Conservation (phyloP, 1,140 invertebrate species). For the Cephus cinctus region DNA sequence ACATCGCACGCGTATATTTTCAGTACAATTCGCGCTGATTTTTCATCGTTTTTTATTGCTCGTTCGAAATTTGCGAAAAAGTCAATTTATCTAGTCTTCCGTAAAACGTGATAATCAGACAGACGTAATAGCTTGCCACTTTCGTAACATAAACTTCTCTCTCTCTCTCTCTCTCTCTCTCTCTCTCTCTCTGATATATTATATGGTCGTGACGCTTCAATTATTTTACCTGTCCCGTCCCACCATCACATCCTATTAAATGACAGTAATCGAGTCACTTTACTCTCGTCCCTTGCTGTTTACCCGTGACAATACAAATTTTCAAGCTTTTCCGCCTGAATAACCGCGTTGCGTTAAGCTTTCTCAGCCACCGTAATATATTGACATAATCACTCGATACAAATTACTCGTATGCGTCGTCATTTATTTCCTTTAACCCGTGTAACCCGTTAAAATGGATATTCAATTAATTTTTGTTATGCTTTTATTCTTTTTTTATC, state of each 20-base stretch:
- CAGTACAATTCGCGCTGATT: slow-evolving; percentile 2
- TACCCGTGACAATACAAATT: not conserved
- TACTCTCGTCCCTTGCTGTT: not conserved
- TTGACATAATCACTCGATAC: no score
- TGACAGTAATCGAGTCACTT: slow-evolving; percentile 1
- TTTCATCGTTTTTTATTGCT: not conserved
- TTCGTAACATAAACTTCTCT: not conserved
- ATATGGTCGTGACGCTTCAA: slow-evolving; percentile 8
- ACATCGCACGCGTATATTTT: not conserved
- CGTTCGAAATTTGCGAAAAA: slow-evolving; percentile 19
- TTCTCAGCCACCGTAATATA: no score
- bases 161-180: not conserved
- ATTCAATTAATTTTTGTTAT: no score
- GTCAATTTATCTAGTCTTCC: no score
- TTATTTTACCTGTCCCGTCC: slow-evolving; percentile 11
- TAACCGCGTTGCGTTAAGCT: not conserved
- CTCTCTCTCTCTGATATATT: not conserved
- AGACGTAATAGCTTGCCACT: slow-evolving; percentile 8
- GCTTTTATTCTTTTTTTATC: no score
- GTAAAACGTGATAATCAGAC: no score
- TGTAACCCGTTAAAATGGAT: no score
- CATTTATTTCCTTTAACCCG: no score
- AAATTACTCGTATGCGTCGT: no score
- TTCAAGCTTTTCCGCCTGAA: not conserved
- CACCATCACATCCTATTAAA: slow-evolving; percentile 8